A percentile compares a stretch with the other conserved stretches of the same genome.
Conservation (phyloP, 2,888 invertebrate genomes). For the Ophonus ardosiacus region DNA sequence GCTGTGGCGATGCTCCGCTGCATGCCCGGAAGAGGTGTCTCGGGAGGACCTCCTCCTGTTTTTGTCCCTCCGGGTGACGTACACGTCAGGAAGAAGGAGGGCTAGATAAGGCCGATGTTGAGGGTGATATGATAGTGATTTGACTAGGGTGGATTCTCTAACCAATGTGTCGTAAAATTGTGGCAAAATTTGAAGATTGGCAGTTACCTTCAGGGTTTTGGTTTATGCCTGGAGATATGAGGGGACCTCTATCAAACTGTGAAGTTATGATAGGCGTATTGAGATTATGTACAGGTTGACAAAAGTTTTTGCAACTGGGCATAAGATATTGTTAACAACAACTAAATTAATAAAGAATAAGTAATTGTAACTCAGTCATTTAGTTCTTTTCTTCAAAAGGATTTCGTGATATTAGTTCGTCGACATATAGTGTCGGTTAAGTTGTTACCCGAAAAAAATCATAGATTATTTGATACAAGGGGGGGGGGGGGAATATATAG, state of each 20-base stretch:
- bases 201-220: neutral
- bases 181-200: neutral
- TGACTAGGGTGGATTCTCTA: neutral
- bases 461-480: no score
- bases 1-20: conserved; percentile 24
- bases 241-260: neutral
- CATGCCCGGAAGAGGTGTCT: neutral
- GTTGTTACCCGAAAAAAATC: no score
- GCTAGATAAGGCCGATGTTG: neutral
- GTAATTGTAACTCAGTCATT: no score
- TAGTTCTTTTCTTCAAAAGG: no score
- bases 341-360: no score
- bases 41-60: neutral
- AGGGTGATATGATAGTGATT: neutral
- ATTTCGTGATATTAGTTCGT: no score
- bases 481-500: no score
- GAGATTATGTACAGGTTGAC: neutral
- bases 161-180: neutral
- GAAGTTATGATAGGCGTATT: neutral
- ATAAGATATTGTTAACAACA: no score
- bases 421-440: no score
- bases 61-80: neutral
- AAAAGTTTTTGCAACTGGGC: neutral
- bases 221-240: neutral
- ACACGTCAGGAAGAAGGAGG: neutral